Base-by-base conservation (phyloP, 1,140 invertebrate genomes). In the Drosophila micromelanica region DNA sequence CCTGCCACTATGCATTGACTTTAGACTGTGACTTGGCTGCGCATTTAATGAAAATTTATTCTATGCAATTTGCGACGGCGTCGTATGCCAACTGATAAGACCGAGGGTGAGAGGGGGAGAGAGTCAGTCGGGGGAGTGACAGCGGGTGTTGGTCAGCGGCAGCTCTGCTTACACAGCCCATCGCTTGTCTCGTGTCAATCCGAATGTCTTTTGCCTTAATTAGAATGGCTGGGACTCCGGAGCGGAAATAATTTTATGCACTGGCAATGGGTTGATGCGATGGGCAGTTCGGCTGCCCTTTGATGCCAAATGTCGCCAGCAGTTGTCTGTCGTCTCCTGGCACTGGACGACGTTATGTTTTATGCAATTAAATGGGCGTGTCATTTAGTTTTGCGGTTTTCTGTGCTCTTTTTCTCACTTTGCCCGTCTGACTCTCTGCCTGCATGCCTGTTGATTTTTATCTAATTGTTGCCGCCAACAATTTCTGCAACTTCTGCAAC, bases 171-270 rank as follows among this genome's bases (percentile, higher is more conserved):
- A 89, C 5, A 78, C 76, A 79, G 79, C 80, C 73, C 76, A 74
- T 87, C 76, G 79, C 77, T 89, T 84, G 84, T 89, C 84, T 89
- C 84, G 84, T 89, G 84, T 89, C 84, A 89, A 89, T 89, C 79
- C 84, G 69, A 89, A 89, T 89, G 84, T 89, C 84, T 89, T 87
- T 89, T 74, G 84, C 84, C 78, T 89, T 89, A 89, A 89, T 89
- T 89, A 89, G 84, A 89, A 89, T 89, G 89, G 84, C 76, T 89
- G 42, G 55, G 63, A 56, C 51, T 63, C 57, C 48, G 35, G 12
- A 76, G 84, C 84, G 84, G 84, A 89, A 89, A 89, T 89, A 89
- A 89, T 89, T 84, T 84, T 80, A 89, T 84, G 80, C 79, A 89
- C 71, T 80, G 57, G 67, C 78, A 78, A 76, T 37, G 59, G 48